phyloP scores from a whole-genome alignment of 2,113 vertebrate species.

The Epinephelus lanceolatus region DNA sequence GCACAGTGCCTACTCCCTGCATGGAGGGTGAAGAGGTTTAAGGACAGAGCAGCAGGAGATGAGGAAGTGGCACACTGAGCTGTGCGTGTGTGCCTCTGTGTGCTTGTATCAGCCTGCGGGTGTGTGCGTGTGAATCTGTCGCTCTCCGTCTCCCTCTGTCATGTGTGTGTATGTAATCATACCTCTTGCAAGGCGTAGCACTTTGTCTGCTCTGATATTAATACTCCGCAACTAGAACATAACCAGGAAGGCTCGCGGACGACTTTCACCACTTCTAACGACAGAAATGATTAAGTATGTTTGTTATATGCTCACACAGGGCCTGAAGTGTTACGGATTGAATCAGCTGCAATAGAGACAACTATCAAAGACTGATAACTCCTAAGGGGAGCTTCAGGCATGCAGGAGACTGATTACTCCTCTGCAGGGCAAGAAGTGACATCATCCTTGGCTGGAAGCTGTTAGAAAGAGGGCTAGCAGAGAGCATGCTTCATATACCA shows the following conservation, averaged over 20 bases:
- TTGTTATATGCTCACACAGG: slow-evolving; percentile 60
- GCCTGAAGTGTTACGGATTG: slow-evolving; percentile 74
- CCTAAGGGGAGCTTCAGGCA: slow-evolving; percentile 78
- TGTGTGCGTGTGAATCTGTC: slow-evolving; percentile 46
- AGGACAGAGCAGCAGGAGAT: slow-evolving; percentile 83
- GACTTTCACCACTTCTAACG: slow-evolving; percentile 61
- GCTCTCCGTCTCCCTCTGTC: slow-evolving; percentile 42
- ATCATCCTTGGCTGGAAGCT: slow-evolving; percentile 75
- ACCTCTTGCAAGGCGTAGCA: slow-evolving; percentile 63
- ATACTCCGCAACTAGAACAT: slow-evolving; percentile 65
- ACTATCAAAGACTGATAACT: slow-evolving; percentile 81
- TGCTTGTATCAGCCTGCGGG: slow-evolving; percentile 29
- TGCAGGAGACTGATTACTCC: slow-evolving; percentile 77
- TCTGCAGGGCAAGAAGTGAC: slow-evolving; percentile 79
- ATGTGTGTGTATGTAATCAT: slow-evolving; percentile 53
- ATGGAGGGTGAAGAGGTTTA: slow-evolving; percentile 82
- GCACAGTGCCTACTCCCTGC: slow-evolving; percentile 78
- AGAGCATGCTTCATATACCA: slow-evolving; percentile 54
- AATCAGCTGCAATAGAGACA: slow-evolving; percentile 73
- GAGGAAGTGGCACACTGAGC: slow-evolving; percentile 84
- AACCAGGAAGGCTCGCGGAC: slow-evolving; percentile 46
- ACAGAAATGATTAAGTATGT: slow-evolving; percentile 75
- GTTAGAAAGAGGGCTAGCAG: slow-evolving; percentile 53
- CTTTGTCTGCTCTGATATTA: slow-evolving; percentile 74
- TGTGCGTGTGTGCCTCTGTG: slow-evolving; percentile 45